A percentile compares a stretch with the other conserved stretches of the same genome.
phyloP scores from a whole-genome alignment of 2,888 invertebrate genomes.

The Sinohyriopsis cumingii region DNA sequence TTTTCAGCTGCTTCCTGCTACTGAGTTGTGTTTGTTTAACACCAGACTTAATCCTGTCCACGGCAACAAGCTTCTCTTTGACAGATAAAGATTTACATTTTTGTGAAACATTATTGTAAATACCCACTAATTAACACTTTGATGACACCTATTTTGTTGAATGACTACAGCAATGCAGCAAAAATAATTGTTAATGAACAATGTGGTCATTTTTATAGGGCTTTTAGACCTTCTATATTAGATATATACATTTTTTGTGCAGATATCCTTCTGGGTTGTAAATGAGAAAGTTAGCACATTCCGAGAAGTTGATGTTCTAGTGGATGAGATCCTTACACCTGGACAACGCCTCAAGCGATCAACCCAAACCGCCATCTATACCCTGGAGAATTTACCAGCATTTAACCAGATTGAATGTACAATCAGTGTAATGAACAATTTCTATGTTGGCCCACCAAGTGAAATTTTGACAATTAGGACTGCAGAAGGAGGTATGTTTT shows the following conservation, averaged over 20 bases:
- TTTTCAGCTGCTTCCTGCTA: too few relatives aligned
- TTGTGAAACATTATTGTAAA: too few relatives aligned
- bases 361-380: conserved; percentile 13
- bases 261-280: conserved; percentile 94
- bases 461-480: conserved; percentile 78
- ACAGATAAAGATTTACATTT: too few relatives aligned
- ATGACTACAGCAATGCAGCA: too few relatives aligned
- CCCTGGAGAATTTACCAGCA: conserved; percentile 53
- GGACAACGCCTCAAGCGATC: conserved; percentile 17
- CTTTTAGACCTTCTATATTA: neutral
- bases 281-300: conserved; percentile 73
- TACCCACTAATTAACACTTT: too few relatives aligned
- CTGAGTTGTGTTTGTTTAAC: too few relatives aligned
- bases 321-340: conserved; percentile 23
- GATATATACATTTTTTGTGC: conserved; percentile 5
- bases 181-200: too few relatives aligned
- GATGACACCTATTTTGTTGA: too few relatives aligned
- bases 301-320: conserved; percentile 46
- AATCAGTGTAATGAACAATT: conserved; percentile 92
- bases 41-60: too few relatives aligned
- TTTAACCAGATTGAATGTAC: conserved; percentile 83
- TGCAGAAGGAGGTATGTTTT: conserved; percentile 59
- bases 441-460: conserved; percentile 91
- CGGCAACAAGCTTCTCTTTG: too few relatives aligned
- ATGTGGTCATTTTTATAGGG: too few relatives aligned